Conservation (phyloP, 2,113 vertebrate genomes). For the Bubalus kerabau region DNA sequence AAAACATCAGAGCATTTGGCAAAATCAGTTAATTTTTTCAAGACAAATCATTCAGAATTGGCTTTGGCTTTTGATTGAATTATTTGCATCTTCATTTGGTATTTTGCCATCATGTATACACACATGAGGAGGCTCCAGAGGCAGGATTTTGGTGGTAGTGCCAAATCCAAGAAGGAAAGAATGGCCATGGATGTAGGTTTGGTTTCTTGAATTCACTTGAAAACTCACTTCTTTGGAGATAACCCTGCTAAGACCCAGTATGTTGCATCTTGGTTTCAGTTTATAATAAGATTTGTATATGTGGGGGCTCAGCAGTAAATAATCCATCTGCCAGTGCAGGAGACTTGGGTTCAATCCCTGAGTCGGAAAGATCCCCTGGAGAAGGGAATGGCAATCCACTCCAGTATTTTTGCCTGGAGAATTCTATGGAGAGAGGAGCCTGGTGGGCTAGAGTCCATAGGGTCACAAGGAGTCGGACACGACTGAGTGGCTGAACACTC, state of each 20-base stretch:
- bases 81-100: conserved; percentile 33
- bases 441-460: background rate
- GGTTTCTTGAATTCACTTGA: background rate
- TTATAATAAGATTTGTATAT: background rate
- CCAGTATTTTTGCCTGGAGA: background rate
- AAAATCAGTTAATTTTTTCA: conserved; percentile 53
- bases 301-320: background rate
- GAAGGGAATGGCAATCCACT: background rate
- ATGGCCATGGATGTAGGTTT: background rate
- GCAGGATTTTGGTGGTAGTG: background rate
- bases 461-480: background rate
- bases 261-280: background rate
- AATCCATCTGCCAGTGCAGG: background rate
- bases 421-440: background rate
- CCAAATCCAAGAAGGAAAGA: background rate
- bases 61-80: conserved; percentile 49
- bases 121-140: background rate
- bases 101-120: background rate
- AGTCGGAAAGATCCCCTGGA: fast-evolving
- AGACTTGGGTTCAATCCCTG: background rate
- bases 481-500: background rate
- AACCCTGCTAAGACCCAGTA: background rate
- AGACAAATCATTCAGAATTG: conserved; percentile 41
- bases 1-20: conserved; percentile 55
- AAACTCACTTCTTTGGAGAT: background rate